These are phyloP conservation scores for Corbicula japonica DNA, from an alignment of 2,888 invertebrate genomes.

Conservation along the genomic window DNA sequence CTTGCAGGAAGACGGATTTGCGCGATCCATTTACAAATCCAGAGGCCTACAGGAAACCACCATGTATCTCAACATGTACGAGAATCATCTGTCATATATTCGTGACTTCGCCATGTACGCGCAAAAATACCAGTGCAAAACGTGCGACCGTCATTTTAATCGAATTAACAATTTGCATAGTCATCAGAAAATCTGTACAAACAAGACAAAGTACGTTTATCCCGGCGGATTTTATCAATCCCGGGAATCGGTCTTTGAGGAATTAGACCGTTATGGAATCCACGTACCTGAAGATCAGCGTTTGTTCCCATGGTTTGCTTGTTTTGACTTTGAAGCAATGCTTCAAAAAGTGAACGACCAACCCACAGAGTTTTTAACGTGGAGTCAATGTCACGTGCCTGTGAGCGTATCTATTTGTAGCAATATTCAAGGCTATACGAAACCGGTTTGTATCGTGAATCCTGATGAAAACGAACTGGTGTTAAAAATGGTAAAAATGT, in stretches of 20 bases:
- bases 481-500: slow-evolving; percentile 7
- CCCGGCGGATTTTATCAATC: slow-evolving; percentile 40
- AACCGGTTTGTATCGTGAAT: slow-evolving; percentile 38
- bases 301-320: slow-evolving; percentile 11
- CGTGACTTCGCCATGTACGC: too few relatives aligned
- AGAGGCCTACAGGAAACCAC: too few relatives aligned
- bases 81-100: too few relatives aligned
- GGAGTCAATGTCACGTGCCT: slow-evolving; percentile 48
- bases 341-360: slow-evolving; percentile 16
- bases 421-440: slow-evolving; percentile 40
- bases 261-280: slow-evolving; percentile 31
- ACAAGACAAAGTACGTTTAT: slow-evolving; percentile 33
- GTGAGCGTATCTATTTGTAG: slow-evolving; percentile 47
- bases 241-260: slow-evolving; percentile 37
- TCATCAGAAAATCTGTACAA: slow-evolving; percentile 32
- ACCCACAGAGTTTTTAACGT: too few relatives aligned
- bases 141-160: slow-evolving; percentile 44
- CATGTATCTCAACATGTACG: too few relatives aligned
- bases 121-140: slow-evolving; percentile 41
- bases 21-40: too few relatives aligned
- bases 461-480: slow-evolving; percentile 33
- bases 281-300: slow-evolving; percentile 28
- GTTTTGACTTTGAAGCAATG: slow-evolving; percentile 29
- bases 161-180: slow-evolving; percentile 6
- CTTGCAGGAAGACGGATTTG: too few relatives aligned